Conservation (phyloP, 2,888 invertebrate genomes). For the Agrilus biguttatus region DNA sequence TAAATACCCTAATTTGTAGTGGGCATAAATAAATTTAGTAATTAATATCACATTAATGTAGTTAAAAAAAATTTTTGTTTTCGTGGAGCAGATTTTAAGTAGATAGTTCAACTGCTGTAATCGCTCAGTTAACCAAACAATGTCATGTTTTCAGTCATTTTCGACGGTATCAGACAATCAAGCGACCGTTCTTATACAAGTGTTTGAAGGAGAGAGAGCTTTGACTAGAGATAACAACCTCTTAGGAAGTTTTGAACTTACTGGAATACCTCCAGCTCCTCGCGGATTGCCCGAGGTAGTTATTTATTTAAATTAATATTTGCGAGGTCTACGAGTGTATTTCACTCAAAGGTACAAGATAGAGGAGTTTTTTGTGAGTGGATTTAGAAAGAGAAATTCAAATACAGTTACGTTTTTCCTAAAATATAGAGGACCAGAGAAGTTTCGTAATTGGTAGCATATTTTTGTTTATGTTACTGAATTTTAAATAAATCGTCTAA, state of each 20-base stretch:
- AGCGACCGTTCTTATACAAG: conserved; percentile 44
- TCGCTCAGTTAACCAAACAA: too few species aligned
- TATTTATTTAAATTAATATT: neutral
- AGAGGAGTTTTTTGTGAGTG: neutral
- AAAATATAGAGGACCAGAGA: too few species aligned
- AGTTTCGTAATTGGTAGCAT: too few species aligned
- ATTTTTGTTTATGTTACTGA: too few species aligned
- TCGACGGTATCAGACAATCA: conserved; percentile 56
- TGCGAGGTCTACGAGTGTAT: neutral
- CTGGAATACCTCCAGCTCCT: conserved; percentile 48
- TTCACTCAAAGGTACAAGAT: neutral
- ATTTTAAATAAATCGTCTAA: too few species aligned
- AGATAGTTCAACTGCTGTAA: too few species aligned
- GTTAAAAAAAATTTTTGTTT: too few species aligned
- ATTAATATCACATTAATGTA: too few species aligned
- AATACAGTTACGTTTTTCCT: too few species aligned
- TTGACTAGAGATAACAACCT: conserved; percentile 48
- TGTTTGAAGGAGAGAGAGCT: conserved; percentile 43
- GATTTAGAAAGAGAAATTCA: neutral
- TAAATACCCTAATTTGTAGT: too few species aligned
- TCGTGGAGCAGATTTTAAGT: too few species aligned
- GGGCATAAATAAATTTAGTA: too few species aligned
- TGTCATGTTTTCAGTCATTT: conserved; percentile 22
- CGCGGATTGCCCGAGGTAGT: conserved; percentile 38
- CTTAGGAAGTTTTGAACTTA: conserved; percentile 51